Evolutionary conservation across 2,113 vertebrate genomes (phyloP).

Genomic region (Tachysurus fulvidraco): DNA sequence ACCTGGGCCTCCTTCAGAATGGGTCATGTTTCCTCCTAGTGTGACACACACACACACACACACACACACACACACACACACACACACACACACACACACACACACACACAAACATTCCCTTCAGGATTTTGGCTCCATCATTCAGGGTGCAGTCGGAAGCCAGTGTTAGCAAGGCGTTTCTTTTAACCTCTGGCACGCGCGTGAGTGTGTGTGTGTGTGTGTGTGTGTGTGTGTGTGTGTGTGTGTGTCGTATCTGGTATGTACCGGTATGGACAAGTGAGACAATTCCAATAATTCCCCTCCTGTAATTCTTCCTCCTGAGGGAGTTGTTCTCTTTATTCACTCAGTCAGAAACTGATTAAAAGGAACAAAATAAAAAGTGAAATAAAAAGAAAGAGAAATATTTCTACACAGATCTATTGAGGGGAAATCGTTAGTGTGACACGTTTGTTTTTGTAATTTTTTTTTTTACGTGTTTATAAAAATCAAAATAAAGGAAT

Average conservation of each 20-base stretch:
- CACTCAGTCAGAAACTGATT: neutral
- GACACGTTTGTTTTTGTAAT: neutral
- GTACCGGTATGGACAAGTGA: conserved; percentile 15
- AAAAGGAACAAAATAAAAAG: neutral
- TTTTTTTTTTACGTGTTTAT: too few species aligned
- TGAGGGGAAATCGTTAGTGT: neutral
- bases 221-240: conserved; percentile 58
- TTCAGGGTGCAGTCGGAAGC: conserved; percentile 31
- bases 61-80: conserved; percentile 26
- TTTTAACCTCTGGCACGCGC: conserved; percentile 22
- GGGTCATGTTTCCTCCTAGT: conserved; percentile 34
- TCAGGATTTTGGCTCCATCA: conserved; percentile 35
- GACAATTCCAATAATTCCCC: conserved; percentile 59
- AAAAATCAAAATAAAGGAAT: too few species aligned
- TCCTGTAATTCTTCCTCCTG: neutral
- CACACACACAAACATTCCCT: conserved; percentile 32
- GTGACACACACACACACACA: conserved; percentile 33
- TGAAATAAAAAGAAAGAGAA: neutral
- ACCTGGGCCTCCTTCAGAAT: conserved; percentile 43
- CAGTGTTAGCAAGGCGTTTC: conserved; percentile 17
- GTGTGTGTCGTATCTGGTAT: conserved; percentile 46
- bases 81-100: conserved; percentile 12
- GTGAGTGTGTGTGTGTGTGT: conserved; percentile 42
- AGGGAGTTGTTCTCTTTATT: neutral
- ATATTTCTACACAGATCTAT: neutral